Conservation (phyloP, 2,113 vertebrate genomes). For the Upupa epops region DNA sequence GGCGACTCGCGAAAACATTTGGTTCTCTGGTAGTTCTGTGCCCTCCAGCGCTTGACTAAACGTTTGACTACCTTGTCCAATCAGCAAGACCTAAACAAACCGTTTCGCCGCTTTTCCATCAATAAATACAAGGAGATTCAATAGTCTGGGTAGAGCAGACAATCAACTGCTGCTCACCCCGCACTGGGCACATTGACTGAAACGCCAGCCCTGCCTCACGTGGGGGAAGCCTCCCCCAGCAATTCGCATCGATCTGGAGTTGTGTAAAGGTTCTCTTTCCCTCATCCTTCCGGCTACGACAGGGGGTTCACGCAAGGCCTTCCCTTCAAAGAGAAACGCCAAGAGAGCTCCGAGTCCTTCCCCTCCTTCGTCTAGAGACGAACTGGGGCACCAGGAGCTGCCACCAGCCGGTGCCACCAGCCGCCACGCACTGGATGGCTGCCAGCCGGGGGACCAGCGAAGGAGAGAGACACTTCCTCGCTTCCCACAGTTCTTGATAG, state of each 20-base stretch:
- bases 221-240: background rate
- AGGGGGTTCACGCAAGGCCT: background rate
- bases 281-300: too few species aligned
- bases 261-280: background rate
- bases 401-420: background rate
- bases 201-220: background rate
- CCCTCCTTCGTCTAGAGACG: background rate
- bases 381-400: background rate
- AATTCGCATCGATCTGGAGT: background rate
- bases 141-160: background rate
- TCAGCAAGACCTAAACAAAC: background rate
- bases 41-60: background rate
- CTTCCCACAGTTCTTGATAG: constrained; percentile 15
- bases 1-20: background rate
- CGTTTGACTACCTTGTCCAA: background rate
- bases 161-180: background rate
- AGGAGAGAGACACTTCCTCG: constrained; percentile 25
- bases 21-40: background rate
- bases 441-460: background rate
- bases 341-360: background rate
- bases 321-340: background rate
- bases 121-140: background rate
- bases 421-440: background rate
- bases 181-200: background rate
- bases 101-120: background rate